phyloP scores from a whole-genome alignment of 2,888 invertebrate genomes.

The Archips crataeganus region DNA sequence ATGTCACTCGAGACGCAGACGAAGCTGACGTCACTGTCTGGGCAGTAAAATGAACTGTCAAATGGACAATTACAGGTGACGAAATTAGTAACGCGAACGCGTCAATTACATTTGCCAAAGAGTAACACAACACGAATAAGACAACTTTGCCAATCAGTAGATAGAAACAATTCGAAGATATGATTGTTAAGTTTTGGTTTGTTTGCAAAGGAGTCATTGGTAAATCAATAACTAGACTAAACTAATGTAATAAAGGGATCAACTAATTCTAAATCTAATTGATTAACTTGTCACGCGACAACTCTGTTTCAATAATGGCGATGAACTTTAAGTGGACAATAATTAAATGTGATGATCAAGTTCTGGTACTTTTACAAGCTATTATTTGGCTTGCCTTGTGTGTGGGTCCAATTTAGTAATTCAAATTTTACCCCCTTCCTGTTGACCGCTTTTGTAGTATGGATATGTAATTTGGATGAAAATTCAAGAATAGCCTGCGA shows the following conservation, averaged over 20 bases:
- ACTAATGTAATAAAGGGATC: constrained; percentile 14
- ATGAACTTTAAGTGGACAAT: not conserved
- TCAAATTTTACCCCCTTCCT: too few relatives aligned
- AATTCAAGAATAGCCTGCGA: too few relatives aligned
- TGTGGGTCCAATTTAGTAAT: too few relatives aligned
- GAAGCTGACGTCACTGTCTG: constrained; percentile 34
- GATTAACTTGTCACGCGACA: not conserved
- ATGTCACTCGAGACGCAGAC: constrained; percentile 30
- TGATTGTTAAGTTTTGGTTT: constrained; percentile 45
- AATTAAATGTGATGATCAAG: not conserved
- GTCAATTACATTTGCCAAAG: constrained; percentile 18
- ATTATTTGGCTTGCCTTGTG: too few relatives aligned
- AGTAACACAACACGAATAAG: constrained; percentile 47
- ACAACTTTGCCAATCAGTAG: constrained; percentile 60
- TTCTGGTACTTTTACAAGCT: not conserved
- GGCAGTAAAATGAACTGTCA: constrained; percentile 22
- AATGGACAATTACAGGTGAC: constrained; percentile 29
- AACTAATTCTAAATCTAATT: too few relatives aligned
- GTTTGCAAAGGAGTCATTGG: constrained; percentile 44
- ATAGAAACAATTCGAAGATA: constrained; percentile 47
- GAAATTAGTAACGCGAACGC: constrained; percentile 22
- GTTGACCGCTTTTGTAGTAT: too few relatives aligned
- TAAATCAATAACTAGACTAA: constrained; percentile 7
- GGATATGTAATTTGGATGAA: too few relatives aligned
- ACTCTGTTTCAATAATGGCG: not conserved